Conservation (phyloP, 2,113 vertebrate species). For the Pollachius pollachius region DNA sequence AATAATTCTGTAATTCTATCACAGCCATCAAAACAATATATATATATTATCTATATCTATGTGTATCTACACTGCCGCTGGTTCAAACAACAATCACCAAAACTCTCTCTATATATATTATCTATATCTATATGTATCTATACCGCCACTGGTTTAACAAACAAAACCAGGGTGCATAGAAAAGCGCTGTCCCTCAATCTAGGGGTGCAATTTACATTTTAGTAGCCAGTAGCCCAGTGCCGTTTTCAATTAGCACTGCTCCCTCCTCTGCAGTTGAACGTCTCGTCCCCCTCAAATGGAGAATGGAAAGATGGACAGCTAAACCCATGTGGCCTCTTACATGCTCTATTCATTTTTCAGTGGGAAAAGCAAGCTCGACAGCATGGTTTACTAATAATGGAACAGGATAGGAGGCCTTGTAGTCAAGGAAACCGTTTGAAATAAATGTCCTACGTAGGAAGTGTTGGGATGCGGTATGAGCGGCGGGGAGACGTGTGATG, state of each 20-base stretch:
- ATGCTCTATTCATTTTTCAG: slow-evolving; percentile 36
- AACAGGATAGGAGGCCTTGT: slow-evolving; percentile 57
- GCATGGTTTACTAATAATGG: slow-evolving; percentile 64
- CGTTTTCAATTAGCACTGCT: slow-evolving; percentile 16
- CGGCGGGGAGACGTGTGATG: background rate
- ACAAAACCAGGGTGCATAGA: background rate
- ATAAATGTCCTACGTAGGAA: slow-evolving; percentile 32
- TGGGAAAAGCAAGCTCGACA: slow-evolving; percentile 27
- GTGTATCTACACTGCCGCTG: slow-evolving; percentile 25
- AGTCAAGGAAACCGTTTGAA: slow-evolving; percentile 66
- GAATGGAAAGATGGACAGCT: slow-evolving; percentile 9
- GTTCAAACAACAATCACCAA: background rate
- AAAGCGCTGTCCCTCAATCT: slow-evolving; percentile 16
- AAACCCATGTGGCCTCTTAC: slow-evolving; percentile 14
- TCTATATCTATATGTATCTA: too few relatives aligned
- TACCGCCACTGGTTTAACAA: slow-evolving; percentile 7
- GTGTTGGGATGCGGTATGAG: slow-evolving; percentile 17
- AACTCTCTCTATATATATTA: too few relatives aligned
- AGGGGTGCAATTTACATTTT: too few relatives aligned
- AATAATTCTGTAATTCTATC: slow-evolving; percentile 7
- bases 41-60: too few relatives aligned
- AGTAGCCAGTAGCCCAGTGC: slow-evolving; percentile 3
- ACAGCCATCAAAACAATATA: background rate
- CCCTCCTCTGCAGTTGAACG: slow-evolving; percentile 35
- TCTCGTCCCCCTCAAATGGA: slow-evolving; percentile 34